Evolutionary conservation across 2,888 invertebrate genomes (phyloP), one percentile per base, ranked within the genome.

Genomic region (Nephrotoma appendiculata): DNA sequence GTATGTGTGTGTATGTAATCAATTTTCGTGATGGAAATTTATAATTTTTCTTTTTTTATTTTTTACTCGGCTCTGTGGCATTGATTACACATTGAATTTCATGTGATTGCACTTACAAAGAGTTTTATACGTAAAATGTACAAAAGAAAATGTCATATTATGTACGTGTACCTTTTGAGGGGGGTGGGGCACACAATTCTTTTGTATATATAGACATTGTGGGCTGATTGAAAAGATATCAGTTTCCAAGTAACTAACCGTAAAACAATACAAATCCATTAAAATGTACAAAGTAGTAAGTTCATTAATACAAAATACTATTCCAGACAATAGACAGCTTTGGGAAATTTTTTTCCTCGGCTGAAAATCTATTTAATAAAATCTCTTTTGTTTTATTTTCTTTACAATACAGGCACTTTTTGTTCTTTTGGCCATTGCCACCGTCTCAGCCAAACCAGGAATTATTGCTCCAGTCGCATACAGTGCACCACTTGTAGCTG

Each of bases 401-500:
- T 44, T 9, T 44, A 9, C 44, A 44, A 31, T 71, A 71, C 31
- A 71, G 71, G 31, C 71, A 71, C 71, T 71, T 71, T 31, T 71
- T 71, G 71, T 71, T 71, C 31, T 71, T 2, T 71, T 89, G 5
- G 90, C 90, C 41, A 89, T 91, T 4, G 90, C 92, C 86, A 43
- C 86, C 41, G 86, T 87, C 41, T 86, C 52, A n/a, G 88, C 87
- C 44, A 87, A 87, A 45, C 87, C 87, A 52, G 88, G 87, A 48
- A 19, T 87, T 88, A 89, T 91, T 88, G 92, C 91, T 31, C 92
- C 92, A 86, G 89, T 91, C 31, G 91, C 90, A 1, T 92, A 88
- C 41, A 86, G 89, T 1, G 93, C 93, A 0, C 93, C 93, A 6
- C 92, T 94, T 88, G 71, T 71, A 19, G 88, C 86, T 7, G 87